Base-by-base conservation (phyloP, 2,797 vertebrate species). In the Galagoides demidoff region DNA sequence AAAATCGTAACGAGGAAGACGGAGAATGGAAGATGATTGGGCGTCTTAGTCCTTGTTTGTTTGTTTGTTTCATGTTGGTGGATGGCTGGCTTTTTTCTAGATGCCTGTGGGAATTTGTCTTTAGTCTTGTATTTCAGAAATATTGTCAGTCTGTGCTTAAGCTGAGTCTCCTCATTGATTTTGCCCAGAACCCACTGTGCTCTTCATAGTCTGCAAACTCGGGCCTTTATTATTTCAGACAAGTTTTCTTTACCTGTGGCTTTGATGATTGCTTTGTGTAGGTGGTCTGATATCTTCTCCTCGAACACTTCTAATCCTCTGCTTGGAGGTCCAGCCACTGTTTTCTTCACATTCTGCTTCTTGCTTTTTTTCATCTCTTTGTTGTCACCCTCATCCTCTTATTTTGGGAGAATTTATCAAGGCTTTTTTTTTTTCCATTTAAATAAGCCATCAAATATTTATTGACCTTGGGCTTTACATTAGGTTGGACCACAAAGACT, bases 161-260 rank as follows among this genome's bases (percentile, higher is more conserved):
- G 55, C 85, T 55, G 34, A 96, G 31, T 43, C 70, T 91, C 13
- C 14, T 90, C 74, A 59, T 70, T 89, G 70, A 89, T 85, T 94
- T 84, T 91, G 34, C 92, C 55, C 68, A 45, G 27, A 94, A 71
- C 39, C 19, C 31, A 4, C 31, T 61, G 29, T 45, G 8, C 61
- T 93, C 76, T 59, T 87, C 20, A 1, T 59, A 55, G 78, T 84
- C 45, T 68, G 34, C 57, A 74, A 49, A 68, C 45, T 57, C 29
- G 27, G 70, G 45, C 16, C 37, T 71, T 94, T 57, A 12, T 92
- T 73, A 55, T 82, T 66, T 94, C 59, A 89, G 61, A 76, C 29
- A 31, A 49, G 3, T 92, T 89, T 90, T 90, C 82, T 90, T 79
- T 29, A 37, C 4, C 3, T 79, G 0, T 70, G 49, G 79, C 70